Evolutionary conservation across 1,140 invertebrate genomes (phyloP).

Genomic region (Trissolcus basalis): DNA sequence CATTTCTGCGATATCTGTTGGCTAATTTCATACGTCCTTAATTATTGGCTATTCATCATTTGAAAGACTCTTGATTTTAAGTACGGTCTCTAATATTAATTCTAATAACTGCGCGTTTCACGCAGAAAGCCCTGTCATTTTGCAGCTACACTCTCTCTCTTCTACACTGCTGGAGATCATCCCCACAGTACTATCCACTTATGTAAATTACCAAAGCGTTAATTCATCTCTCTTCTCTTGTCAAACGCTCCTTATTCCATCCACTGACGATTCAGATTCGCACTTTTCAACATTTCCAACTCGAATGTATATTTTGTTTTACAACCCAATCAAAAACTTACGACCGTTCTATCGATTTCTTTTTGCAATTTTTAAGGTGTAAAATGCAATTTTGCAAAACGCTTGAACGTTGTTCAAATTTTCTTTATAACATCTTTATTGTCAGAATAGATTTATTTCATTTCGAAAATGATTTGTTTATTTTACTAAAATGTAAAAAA

Average conservation of each 20-base stretch:
- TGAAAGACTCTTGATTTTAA: slow-evolving; percentile 76
- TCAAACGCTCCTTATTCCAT: slow-evolving; percentile 57
- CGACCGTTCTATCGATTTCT: too few relatives aligned
- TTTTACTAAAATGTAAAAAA: too few relatives aligned
- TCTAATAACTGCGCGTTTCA: slow-evolving; percentile 70
- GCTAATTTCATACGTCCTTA: slow-evolving; percentile 72
- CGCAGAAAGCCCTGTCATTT: slow-evolving; percentile 68
- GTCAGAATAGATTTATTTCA: too few relatives aligned
- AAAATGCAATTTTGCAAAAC: too few relatives aligned
- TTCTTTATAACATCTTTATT: too few relatives aligned
- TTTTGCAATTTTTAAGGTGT: too few relatives aligned
- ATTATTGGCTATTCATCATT: slow-evolving; percentile 74
- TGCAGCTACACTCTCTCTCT: slow-evolving; percentile 55
- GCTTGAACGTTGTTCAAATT: too few relatives aligned
- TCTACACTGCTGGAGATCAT: slow-evolving; percentile 49
- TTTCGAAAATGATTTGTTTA: too few relatives aligned
- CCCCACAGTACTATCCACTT: slow-evolving; percentile 64
- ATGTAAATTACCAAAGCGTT: slow-evolving; percentile 70
- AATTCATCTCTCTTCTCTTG: slow-evolving; percentile 54
- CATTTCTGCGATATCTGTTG: slow-evolving; percentile 65
- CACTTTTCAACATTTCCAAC: slow-evolving; percentile 28
- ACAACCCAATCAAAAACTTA: too few relatives aligned
- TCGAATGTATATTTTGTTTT: slow-evolving; percentile 43
- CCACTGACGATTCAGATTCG: slow-evolving; percentile 46
- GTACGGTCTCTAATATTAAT: slow-evolving; percentile 73